Conservation (phyloP, 2,888 invertebrate genomes). For the Rotaria sp. region DNA sequence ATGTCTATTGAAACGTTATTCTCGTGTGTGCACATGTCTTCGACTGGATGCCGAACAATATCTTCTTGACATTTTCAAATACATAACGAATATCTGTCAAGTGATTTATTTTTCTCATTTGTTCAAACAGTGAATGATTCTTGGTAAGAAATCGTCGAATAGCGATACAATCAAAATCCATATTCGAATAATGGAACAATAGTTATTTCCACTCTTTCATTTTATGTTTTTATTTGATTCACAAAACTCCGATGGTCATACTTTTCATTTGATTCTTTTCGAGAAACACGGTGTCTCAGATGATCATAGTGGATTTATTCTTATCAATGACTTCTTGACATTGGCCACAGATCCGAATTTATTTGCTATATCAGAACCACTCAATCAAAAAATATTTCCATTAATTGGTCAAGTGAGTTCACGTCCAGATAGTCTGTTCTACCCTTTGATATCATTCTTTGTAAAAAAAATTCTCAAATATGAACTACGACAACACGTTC, state of each 20-base stretch:
- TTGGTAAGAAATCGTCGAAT: neutral
- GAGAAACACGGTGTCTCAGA: neutral
- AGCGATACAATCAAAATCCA: neutral
- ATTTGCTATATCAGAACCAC: neutral
- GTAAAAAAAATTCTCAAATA: neutral
- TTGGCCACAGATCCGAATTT: neutral
- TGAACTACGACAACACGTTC: neutral
- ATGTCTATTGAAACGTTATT: neutral
- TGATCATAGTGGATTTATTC: neutral
- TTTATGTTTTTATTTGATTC: neutral
- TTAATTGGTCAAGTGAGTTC: neutral
- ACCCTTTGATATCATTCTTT: neutral
- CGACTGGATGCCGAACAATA: neutral
- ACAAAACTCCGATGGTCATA: neutral
- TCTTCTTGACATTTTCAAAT: neutral
- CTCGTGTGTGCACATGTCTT: neutral
- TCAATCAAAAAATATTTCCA: neutral
- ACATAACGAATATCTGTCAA: neutral
- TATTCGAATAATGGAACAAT: neutral
- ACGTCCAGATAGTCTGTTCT: neutral
- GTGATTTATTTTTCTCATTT: neutral
- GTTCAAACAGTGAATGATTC: neutral
- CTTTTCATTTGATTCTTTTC: neutral
- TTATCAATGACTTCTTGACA: neutral
- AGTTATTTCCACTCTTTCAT: neutral